Conservation (phyloP, 2,888 invertebrate genomes). For the Ectemnius continuus region DNA sequence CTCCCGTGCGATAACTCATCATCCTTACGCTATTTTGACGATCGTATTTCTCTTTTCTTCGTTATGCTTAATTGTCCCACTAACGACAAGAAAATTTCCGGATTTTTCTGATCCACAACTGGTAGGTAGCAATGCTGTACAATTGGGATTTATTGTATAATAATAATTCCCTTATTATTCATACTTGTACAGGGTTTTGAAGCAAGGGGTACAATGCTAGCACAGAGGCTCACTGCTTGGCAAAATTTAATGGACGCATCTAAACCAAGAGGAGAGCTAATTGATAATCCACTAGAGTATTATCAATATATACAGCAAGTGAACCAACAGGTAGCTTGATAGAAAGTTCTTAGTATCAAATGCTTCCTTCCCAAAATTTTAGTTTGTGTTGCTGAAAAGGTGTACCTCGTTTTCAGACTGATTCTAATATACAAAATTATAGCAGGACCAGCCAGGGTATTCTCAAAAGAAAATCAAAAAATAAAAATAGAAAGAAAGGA, state of each 20-base stretch:
- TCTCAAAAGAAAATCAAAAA: slow-evolving; percentile 70
- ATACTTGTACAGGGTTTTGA: slow-evolving; percentile 87
- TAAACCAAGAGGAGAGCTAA: slow-evolving; percentile 84
- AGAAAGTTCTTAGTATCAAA: not conserved
- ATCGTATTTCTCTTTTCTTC: slow-evolving; percentile 83
- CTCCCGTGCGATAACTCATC: slow-evolving; percentile 83
- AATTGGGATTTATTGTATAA: not conserved
- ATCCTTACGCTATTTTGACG: slow-evolving; percentile 84
- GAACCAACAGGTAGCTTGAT: slow-evolving; percentile 56
- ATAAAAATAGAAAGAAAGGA: slow-evolving; percentile 65
- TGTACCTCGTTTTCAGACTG: slow-evolving; percentile 36
- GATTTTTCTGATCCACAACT: slow-evolving; percentile 92
- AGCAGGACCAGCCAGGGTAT: slow-evolving; percentile 68
- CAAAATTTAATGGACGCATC: slow-evolving; percentile 89
- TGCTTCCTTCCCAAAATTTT: not conserved
- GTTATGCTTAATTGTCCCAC: slow-evolving; percentile 84
- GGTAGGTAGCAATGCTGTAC: slow-evolving; percentile 79
- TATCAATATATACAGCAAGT: slow-evolving; percentile 66
- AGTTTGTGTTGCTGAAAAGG: not conserved
- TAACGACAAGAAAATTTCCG: slow-evolving; percentile 83
- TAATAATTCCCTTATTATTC: slow-evolving; percentile 7
- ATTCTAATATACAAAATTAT: slow-evolving; percentile 39
- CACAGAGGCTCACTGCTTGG: slow-evolving; percentile 90
- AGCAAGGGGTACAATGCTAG: slow-evolving; percentile 91
- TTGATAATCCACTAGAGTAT: slow-evolving; percentile 83